Evolutionary conservation across 2,113 vertebrate species (phyloP).

Genomic region (Entelurus aequoreus): DNA sequence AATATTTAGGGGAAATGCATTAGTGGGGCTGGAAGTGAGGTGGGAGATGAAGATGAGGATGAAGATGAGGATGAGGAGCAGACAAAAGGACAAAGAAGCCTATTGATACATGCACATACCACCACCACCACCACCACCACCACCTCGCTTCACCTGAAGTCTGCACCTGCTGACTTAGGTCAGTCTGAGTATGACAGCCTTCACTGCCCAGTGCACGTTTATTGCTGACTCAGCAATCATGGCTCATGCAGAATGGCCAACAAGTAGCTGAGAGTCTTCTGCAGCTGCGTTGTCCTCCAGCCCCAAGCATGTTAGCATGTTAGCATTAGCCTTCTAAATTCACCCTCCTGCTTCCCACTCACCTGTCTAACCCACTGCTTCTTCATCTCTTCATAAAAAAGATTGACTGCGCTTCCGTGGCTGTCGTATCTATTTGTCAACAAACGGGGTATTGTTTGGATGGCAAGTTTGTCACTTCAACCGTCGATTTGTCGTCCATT

Average conservation of each 20-base stretch:
- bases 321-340: background rate
- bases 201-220: constrained; percentile 25
- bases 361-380: background rate
- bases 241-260: constrained; percentile 13
- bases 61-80: background rate
- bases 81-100: background rate
- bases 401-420: too few species aligned
- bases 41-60: constrained; percentile 17
- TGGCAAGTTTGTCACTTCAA: too few species aligned
- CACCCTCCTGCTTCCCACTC: background rate
- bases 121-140: constrained; percentile 10
- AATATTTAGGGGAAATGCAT: constrained; percentile 74
- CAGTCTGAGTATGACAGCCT: constrained; percentile 22
- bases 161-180: constrained; percentile 8
- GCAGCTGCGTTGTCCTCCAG: constrained; percentile 4
- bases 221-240: constrained; percentile 53
- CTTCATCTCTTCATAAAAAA: too few species aligned
- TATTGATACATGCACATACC: constrained; percentile 3
- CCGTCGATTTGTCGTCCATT: too few species aligned
- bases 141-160: constrained; percentile 12
- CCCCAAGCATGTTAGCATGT: too few species aligned
- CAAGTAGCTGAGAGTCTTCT: constrained; percentile 22
- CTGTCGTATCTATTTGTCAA: too few species aligned
- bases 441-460: too few species aligned
- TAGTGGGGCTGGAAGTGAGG: constrained; percentile 44